Evolutionary conservation across 2,888 invertebrate species (phyloP), one percentile per base, ranked within the genome.

Genomic region (Drosophila austrosaltans): DNA sequence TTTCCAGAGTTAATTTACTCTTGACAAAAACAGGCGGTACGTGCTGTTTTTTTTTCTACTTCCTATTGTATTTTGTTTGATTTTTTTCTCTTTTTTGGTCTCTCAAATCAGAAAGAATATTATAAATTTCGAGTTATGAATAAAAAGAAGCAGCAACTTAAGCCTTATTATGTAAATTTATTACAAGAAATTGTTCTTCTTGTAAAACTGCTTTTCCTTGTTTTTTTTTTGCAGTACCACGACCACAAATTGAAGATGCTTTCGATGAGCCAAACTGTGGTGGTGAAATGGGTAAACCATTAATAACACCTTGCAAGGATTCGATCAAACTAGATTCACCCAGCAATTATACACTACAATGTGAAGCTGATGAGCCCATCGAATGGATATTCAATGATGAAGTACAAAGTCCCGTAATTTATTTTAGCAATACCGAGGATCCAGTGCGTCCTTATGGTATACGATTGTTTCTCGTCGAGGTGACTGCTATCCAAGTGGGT

Each of bases 401-500:
- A 0, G 63, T 65, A 2, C 2, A 0, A 1, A 22, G 22, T 1
- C 1, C 0, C 0, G 4, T 67, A 59, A 75, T 53, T 3, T 53
- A 39, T 1, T 77, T 79, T 3, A 76, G 81, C 28, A 77, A 82
- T 16, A 78, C 81, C 0, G 72, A 77, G 5, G 89, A 91, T 72
- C 74, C 76, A 0, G 59, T 69, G 2, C 79, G 90, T 2, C 89
- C 85, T 66, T 94, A 92, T 82, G 93, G 93, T 76, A 91, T 93
- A 56, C 90, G 91, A 63, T 90, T 95, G 39, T 91, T 93, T 48
- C 78, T 95, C 25, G 85, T 79, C 56, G 91, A 93, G 60, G 93
- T 94, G 2, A 91, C 93, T 54, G 92, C 92, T 16, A 91, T 91
- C 22, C 91, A 93, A 62, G 94, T 94, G 64, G 94, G 94, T 57